Conservation (phyloP, 2,797 vertebrate species). For the Gobionotothen gibberifrons region DNA sequence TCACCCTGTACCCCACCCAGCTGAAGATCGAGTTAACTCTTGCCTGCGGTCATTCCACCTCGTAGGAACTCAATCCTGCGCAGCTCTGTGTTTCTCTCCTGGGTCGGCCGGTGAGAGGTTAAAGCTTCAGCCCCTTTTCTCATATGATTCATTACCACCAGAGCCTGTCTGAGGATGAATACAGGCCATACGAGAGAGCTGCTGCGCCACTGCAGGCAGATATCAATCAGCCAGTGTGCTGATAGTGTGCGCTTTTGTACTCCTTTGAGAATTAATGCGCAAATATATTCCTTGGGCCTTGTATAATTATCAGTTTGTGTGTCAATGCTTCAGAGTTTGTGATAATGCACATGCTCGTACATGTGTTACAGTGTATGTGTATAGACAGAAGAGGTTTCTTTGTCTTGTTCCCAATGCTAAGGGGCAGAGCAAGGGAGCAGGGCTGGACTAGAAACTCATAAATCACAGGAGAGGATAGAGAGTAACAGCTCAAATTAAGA, state of each 20-base stretch:
- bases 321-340: conserved; percentile 34
- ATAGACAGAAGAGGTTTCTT: conserved; percentile 62
- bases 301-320: conserved; percentile 39
- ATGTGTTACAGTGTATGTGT: conserved; percentile 33
- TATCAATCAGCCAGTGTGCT: conserved; percentile 51
- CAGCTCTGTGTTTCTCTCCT: conserved; percentile 44
- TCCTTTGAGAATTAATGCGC: conserved; percentile 29
- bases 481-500: conserved; percentile 90
- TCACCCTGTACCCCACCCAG: conserved; percentile 74
- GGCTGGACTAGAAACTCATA: conserved; percentile 76
- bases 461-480: conserved; percentile 87
- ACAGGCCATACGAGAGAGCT: conserved; percentile 51
- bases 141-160: conserved; percentile 65
- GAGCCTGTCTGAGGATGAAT: conserved; percentile 45
- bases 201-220: conserved; percentile 49
- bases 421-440: conserved; percentile 73
- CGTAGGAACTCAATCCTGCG: conserved; percentile 73
- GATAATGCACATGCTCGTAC: conserved; percentile 31
- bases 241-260: conserved; percentile 30
- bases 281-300: conserved; percentile 40
- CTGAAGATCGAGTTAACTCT: conserved; percentile 81
- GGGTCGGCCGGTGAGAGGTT: conserved; percentile 66
- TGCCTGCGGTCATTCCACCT: conserved; percentile 80
- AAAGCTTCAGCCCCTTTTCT: conserved; percentile 58
- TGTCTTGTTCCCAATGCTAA: conserved; percentile 76